Conservation (phyloP, 2,113 vertebrate genomes). For the Sorex araneus region DNA sequence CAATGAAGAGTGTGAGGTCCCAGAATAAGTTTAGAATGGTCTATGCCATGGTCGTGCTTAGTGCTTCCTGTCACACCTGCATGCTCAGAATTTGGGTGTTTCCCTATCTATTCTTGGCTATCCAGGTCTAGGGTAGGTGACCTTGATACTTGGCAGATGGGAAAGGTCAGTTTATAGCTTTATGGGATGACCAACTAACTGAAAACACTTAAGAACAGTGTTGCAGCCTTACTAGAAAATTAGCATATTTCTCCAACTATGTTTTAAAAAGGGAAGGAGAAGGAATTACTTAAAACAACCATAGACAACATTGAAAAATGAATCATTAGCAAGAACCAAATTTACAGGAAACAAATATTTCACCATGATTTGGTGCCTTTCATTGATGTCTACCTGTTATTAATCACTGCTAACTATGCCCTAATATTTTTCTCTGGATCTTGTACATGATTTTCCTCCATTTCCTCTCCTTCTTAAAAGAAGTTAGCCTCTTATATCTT, state of each 20-base stretch:
- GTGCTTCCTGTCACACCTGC: rapidly evolving
- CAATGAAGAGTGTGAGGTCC: not conserved
- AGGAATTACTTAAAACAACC: slow-evolving; percentile 17
- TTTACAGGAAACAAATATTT: slow-evolving; percentile 52
- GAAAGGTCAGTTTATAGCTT: not conserved
- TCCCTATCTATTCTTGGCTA: not conserved
- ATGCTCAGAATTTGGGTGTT: not conserved
- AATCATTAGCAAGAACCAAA: slow-evolving; percentile 39
- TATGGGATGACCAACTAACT: not conserved
- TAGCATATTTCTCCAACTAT: slow-evolving; percentile 27
- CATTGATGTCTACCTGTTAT: not conserved
- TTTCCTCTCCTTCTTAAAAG: slow-evolving; percentile 14
- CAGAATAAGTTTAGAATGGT: too few species aligned
- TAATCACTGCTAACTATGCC: not conserved
- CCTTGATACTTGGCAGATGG: not conserved
- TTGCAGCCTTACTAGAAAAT: not conserved
- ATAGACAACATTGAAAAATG: slow-evolving; percentile 29
- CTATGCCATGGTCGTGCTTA: rapidly evolving
- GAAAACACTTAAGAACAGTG: not conserved
- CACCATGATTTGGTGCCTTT: slow-evolving; percentile 17
- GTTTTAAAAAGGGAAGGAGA: not conserved
- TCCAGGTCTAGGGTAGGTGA: not conserved
- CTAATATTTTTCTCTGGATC: not conserved
- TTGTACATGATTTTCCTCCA: not conserved
- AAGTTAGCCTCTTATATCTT: slow-evolving; percentile 1